Base-by-base conservation (phyloP, 1,140 invertebrate genomes). In the Drosophila chauvacae region DNA sequence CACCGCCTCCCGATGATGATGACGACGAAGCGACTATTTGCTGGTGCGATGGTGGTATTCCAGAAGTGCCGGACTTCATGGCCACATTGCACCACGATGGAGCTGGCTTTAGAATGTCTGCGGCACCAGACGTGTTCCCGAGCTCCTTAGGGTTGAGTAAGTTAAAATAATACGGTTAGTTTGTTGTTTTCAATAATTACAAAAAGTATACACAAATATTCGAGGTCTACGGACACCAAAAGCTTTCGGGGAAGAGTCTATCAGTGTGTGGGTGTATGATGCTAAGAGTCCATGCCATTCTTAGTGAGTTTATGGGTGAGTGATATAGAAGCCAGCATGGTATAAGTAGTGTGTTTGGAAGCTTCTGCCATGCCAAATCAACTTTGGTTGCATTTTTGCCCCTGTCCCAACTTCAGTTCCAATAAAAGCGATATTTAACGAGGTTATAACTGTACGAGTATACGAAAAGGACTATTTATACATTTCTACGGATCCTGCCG, bases 71-170 rank as follows among this genome's bases (percentile, higher is more conserved):
- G 1, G 85, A 64, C 51, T 90, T 91, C 26, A 90, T 62, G 18
- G 92, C 88, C 56, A 92, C 88, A 74, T 93, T 93, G 51, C 82
- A 91, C 92, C 92, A 93, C 1, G 92, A 92, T 18, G 92, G 92
- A 28, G 92, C 92, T 1, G 88, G 82, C 69, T 93, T 93, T 50
- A 93, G 59, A 47, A 92, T 62, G 57, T 92, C 91, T 11, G 83
- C 53, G 33, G 77, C 59, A 9, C 85, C 91, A 37, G 79, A 57
- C 41, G 30, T 75, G 44, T 65, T 69, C 13, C 61, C 81, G 7
- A 88, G 85, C 62, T 88, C 84, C 84, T 88, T 66, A 0, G 45
- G 47, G 51, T 39, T 26, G 16, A 44, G 14, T n/a, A 18, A 65
- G 45, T 16, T 18, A 11, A 33, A 33, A 3, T 4, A 7, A 48